Percentiles rank a stretch among this genome's conserved stretches.
Conservation (phyloP, 2,888 invertebrate genomes). For the Eupithecia inturbata region DNA sequence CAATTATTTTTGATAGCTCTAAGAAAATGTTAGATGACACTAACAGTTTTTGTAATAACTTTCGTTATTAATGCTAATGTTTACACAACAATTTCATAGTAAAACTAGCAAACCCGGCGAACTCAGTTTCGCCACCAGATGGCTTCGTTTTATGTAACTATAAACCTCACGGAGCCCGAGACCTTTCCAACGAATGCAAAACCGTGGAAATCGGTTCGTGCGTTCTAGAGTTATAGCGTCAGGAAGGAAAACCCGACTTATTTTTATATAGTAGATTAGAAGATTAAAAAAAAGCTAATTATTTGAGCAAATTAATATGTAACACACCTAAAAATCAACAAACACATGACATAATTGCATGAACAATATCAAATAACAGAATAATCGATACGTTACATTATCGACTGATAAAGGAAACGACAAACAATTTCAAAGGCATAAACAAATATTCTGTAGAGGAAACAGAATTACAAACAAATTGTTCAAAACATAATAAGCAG, state of each 20-base stretch:
- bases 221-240: no score
- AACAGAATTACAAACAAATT: constrained; percentile 65
- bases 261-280: no score
- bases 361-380: constrained; percentile 4
- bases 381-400: constrained; percentile 24
- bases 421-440: constrained; percentile 39
- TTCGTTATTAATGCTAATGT: no score
- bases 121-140: no score
- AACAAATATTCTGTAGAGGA: constrained; percentile 63
- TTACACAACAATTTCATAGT: no score
- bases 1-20: not conserved
- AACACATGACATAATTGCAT: constrained; percentile 7
- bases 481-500: constrained; percentile 58
- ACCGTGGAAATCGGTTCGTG: no score
- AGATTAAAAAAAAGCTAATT: no score
- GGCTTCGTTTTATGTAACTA: no score
- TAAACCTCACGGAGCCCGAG: no score
- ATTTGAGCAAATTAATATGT: not conserved
- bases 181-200: no score
- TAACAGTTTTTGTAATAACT: not conserved
- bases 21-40: not conserved
- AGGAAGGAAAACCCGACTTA: no score
- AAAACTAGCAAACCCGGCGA: no score
- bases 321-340: not conserved
- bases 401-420: constrained; percentile 35